Percentiles rank a stretch among this genome's conserved stretches.
phyloP scores from a whole-genome alignment of 2,888 invertebrate genomes.

The Hoplodrina blanda region DNA sequence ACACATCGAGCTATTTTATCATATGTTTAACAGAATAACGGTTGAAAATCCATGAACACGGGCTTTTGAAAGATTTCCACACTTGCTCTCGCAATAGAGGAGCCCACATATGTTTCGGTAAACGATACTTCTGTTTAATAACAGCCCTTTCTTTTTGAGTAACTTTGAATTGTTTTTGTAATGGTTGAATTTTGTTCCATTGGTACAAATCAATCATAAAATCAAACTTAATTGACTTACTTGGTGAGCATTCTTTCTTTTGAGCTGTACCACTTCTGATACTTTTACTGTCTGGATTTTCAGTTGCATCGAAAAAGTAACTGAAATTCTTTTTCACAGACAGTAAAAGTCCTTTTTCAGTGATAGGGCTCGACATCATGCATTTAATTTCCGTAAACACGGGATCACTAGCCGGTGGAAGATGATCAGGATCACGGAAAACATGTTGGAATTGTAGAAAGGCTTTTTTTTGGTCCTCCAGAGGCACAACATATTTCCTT shows the following conservation, averaged over 20 bases:
- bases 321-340: not conserved
- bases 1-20: too few relatives aligned
- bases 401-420: constrained; percentile 9
- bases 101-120: constrained; percentile 25
- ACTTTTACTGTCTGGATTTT: too few relatives aligned
- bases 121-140: constrained; percentile 3
- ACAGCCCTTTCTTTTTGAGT: too few relatives aligned
- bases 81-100: constrained; percentile 16
- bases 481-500: constrained; percentile 9
- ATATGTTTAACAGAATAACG: constrained; percentile 13
- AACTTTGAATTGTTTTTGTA: too few relatives aligned
- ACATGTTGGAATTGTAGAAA: not conserved
- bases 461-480: constrained; percentile 8
- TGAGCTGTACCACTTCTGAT: too few relatives aligned
- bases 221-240: too few relatives aligned
- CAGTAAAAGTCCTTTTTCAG: constrained; percentile 7
- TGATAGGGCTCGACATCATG: too few relatives aligned
- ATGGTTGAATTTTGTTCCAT: too few relatives aligned
- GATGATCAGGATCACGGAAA: not conserved
- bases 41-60: constrained; percentile 10
- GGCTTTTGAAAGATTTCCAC: constrained; percentile 7
- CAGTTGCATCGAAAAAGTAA: too few relatives aligned
- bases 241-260: too few relatives aligned
- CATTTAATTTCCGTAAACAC: constrained; percentile 6
- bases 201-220: too few relatives aligned